Evolutionary conservation across 2,797 vertebrate species (phyloP).

Genomic region (Oreortyx pictus): DNA sequence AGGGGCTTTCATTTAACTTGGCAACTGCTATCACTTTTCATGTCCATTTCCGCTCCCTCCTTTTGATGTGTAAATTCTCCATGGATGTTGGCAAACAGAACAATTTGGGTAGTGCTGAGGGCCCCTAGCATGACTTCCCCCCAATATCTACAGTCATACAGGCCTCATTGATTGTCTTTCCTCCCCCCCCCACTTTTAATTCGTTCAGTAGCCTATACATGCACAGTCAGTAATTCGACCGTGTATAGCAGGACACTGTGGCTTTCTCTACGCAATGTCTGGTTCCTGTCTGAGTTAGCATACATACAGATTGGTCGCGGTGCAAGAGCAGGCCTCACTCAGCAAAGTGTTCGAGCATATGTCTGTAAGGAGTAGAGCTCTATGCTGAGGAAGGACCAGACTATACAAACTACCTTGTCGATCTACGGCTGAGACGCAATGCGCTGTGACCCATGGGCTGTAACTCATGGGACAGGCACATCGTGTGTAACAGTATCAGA

Average conservation of each 20-base stretch:
- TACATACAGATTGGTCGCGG: neutral
- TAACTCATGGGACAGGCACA: neutral
- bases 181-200: constrained; percentile 33
- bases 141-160: constrained; percentile 54
- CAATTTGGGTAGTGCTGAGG: constrained; percentile 70
- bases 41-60: constrained; percentile 69
- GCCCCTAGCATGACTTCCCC: constrained; percentile 45
- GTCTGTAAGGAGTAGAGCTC: neutral
- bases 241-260: neutral
- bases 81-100: constrained; percentile 69
- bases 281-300: neutral
- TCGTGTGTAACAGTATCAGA: neutral
- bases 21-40: constrained; percentile 73
- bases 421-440: neutral
- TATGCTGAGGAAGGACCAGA: neutral
- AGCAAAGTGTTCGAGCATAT: neutral
- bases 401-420: neutral
- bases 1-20: constrained; percentile 78
- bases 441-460: rapidly evolving
- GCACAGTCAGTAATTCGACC: constrained; percentile 27
- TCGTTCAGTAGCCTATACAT: constrained; percentile 52
- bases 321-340: neutral
- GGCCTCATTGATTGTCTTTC: constrained; percentile 46
- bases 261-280: neutral
- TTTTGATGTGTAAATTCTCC: constrained; percentile 78